phyloP scores from a whole-genome alignment of 2,113 vertebrate genomes.

The Oostethus manadensis region DNA sequence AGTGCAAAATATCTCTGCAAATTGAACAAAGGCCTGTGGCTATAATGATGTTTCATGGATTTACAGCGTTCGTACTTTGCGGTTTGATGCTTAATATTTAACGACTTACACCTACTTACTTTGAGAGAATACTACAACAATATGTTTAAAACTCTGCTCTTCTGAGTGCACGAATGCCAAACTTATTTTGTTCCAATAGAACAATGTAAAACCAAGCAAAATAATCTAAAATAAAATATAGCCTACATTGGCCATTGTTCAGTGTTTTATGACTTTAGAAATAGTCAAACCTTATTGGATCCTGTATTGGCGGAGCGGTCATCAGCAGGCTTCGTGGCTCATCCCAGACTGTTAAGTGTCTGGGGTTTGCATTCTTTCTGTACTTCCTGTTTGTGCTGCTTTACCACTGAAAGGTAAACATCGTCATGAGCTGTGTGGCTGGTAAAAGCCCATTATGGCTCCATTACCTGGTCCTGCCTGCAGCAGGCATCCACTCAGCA shows the following conservation, averaged over 20 bases:
- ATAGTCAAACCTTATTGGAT: slow-evolving; percentile 38
- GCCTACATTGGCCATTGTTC: slow-evolving; percentile 11
- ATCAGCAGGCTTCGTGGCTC: slow-evolving; percentile 46
- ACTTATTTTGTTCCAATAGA: slow-evolving; percentile 39
- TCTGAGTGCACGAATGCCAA: slow-evolving; percentile 23
- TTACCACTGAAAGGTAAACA: slow-evolving; percentile 60
- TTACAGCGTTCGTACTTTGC: too few relatives aligned
- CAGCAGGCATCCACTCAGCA: slow-evolving; percentile 26
- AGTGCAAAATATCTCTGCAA: too few relatives aligned
- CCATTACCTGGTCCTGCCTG: slow-evolving; percentile 54
- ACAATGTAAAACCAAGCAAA: slow-evolving; percentile 9
- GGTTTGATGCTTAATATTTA: slow-evolving; percentile 37
- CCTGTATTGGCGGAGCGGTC: slow-evolving; percentile 37
- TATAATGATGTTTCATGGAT: too few relatives aligned
- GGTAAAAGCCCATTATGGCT: slow-evolving; percentile 66
- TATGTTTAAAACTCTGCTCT: slow-evolving; percentile 23
- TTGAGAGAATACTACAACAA: slow-evolving; percentile 21
- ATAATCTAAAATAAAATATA: slow-evolving; percentile 16
- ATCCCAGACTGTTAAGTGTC: slow-evolving; percentile 25
- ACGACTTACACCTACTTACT: slow-evolving; percentile 6
- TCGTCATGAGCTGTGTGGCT: slow-evolving; percentile 34
- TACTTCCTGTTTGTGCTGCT: slow-evolving; percentile 62
- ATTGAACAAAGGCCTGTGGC: too few relatives aligned
- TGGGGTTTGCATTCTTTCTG: slow-evolving; percentile 40
- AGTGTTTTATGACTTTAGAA: slow-evolving; percentile 43